Conservation (phyloP, 1,140 invertebrate genomes). For the Heliconius himera region DNA sequence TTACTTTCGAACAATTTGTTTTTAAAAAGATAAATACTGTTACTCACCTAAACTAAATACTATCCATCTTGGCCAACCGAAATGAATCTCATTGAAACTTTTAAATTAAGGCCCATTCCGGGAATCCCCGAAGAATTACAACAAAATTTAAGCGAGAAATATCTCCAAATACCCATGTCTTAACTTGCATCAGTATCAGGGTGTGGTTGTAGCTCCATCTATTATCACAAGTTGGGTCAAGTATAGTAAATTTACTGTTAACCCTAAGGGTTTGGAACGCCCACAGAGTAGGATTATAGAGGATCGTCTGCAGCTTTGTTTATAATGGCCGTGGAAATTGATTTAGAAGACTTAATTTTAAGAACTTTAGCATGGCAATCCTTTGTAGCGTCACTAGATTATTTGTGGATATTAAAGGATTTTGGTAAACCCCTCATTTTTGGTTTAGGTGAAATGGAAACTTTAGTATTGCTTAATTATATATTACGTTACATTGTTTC, state of each 20-base stretch:
- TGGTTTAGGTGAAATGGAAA: constrained; percentile 25
- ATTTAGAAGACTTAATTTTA: constrained; percentile 47
- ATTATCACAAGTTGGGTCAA: constrained; percentile 49
- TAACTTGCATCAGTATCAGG: constrained; percentile 39
- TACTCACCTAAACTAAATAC: constrained; percentile 9
- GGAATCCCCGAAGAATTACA: constrained; percentile 40
- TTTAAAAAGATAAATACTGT: constrained; percentile 14
- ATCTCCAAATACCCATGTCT: constrained; percentile 40
- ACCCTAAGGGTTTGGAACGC: constrained; percentile 41
- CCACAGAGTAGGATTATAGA: constrained; percentile 41
- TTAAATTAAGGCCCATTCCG: constrained; percentile 35
- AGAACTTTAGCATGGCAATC: constrained; percentile 36
- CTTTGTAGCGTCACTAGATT: constrained; percentile 37
- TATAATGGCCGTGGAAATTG: constrained; percentile 48
- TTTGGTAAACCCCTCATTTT: constrained; percentile 34
- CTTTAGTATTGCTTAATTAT: neutral
- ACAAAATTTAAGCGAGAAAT: constrained; percentile 36
- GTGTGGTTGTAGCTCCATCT: constrained; percentile 46
- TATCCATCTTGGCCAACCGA: constrained; percentile 28
- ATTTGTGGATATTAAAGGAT: constrained; percentile 23
- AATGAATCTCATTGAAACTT: constrained; percentile 36
- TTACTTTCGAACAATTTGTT: constrained; percentile 5
- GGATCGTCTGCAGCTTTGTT: constrained; percentile 42
- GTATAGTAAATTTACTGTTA: constrained; percentile 45
- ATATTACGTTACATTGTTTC: neutral